phyloP scores from a whole-genome alignment of 1,140 invertebrate species.

The Colletes latitarsis region DNA sequence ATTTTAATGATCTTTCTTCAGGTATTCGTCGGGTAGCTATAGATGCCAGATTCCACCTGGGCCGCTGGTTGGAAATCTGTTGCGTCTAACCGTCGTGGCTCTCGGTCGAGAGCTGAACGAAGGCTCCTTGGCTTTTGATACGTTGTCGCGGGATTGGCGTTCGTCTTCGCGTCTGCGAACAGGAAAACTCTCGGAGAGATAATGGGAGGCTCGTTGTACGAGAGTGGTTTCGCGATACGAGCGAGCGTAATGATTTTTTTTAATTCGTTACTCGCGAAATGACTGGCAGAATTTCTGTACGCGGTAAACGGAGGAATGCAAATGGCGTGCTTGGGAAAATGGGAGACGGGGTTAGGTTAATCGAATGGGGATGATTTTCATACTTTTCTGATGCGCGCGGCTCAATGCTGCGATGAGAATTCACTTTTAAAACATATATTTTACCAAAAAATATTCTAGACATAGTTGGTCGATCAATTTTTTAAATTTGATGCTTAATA shows the following conservation, averaged over 20 bases:
- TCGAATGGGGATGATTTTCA: too few relatives aligned
- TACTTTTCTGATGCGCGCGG: too few relatives aligned
- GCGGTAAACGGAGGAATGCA: too few relatives aligned
- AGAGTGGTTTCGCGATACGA: not conserved
- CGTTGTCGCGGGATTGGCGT: not conserved
- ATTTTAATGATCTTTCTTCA: slow-evolving; percentile 67
- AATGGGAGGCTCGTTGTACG: not conserved
- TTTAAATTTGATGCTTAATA: too few relatives aligned
- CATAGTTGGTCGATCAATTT: too few relatives aligned
- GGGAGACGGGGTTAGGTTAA: too few relatives aligned
- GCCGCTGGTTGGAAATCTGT: slow-evolving; percentile 61
- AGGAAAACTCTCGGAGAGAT: not conserved
- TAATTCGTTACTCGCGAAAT: too few relatives aligned
- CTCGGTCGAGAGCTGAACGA: slow-evolving; percentile 30
- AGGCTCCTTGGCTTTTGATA: slow-evolving; percentile 58
- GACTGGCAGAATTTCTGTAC: too few relatives aligned
- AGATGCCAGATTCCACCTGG: slow-evolving; percentile 78
- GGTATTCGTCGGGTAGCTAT: slow-evolving; percentile 65
- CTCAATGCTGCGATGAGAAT: too few relatives aligned
- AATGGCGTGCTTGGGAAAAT: too few relatives aligned
- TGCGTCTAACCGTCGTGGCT: slow-evolving; percentile 58
- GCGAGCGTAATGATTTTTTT: not conserved
- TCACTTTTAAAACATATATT: too few relatives aligned
- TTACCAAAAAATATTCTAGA: too few relatives aligned
- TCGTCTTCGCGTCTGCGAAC: not conserved